Evolutionary conservation across 2,113 vertebrate species (phyloP).

Genomic region (Edolisoma coerulescens): DNA sequence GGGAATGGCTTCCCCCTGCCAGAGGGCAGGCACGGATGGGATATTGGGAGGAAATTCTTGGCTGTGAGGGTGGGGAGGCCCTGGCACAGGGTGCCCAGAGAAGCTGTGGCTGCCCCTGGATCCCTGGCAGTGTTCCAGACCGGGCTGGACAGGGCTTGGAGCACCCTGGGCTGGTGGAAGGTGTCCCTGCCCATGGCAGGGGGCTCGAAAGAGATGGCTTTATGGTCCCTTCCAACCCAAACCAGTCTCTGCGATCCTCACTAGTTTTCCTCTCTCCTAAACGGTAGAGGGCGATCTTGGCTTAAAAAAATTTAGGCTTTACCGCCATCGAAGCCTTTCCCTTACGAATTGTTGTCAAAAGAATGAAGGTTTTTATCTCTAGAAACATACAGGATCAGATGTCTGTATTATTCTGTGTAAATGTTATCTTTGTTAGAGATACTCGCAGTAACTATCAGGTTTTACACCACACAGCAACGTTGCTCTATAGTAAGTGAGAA

Average conservation of each 20-base stretch:
- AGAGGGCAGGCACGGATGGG: background rate
- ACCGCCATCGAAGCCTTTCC: background rate
- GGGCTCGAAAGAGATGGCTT: accelerated
- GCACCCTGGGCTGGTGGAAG: accelerated
- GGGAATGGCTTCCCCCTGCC: background rate
- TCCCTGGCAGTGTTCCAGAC: background rate
- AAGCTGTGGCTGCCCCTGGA: background rate
- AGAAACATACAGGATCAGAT: background rate
- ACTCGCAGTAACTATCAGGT: background rate
- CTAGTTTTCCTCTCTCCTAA: background rate
- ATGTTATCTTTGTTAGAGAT: constrained; percentile 46
- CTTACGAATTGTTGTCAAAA: background rate
- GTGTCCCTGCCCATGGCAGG: background rate
- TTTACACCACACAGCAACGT: background rate
- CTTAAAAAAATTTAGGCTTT: constrained; percentile 11
- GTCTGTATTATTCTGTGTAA: constrained; percentile 32
- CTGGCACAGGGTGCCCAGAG: background rate
- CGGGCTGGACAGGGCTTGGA: background rate
- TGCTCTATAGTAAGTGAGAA: background rate
- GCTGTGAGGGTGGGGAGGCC: background rate
- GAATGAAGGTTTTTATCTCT: constrained; percentile 24
- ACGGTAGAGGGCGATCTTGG: constrained; percentile 59
- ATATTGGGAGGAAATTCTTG: background rate
- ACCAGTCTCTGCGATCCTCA: accelerated
- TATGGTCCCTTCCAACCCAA: background rate